Evolutionary conservation across 2,797 vertebrate species (phyloP), one percentile per base, ranked within the genome.

Genomic region (Pempheris klunzingeri): DNA sequence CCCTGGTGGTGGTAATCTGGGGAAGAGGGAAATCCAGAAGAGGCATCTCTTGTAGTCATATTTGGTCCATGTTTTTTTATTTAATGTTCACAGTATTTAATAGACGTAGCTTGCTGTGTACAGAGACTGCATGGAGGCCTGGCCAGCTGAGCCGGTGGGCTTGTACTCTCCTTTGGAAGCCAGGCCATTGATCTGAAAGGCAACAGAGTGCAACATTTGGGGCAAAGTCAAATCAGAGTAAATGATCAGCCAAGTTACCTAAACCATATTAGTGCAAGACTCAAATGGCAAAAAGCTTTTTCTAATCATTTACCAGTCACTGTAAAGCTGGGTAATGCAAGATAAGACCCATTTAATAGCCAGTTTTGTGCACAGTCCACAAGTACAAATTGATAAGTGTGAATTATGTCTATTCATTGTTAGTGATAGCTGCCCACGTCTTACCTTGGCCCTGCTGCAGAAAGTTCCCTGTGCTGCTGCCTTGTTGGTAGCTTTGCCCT

Each of bases 111-210:
- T 96, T 83, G 96, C 95, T 2, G 96, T 97, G 94, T 95, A 97
- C 72, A 99, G 97, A 0, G 98, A 99, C 90, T 97, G 92, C 10
- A 62, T 96, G 52, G 98, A 95, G 73, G 97, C 87, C 74, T 94
- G 20, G 10, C 95, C 93, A n/a, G 95, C 89, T 55, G 96, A 93
- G 63, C 96, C 96, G 0, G 91, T 85, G 66, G 95, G 90, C 14
- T 96, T 92, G 76, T 99, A 99, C 87, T 98, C 95, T 72, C 98
- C 98, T 90, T 95, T 96, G 88, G 97, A 95, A 66, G 98, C 97
- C 83, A 97, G 94, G 78, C 96, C 86, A 61, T 99, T 99, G 84
- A 95, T 98, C 98, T 99, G 88, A 72, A 4, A n/a, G 77, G 61
- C 38, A 85, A 61, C 28, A 17, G 55, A 67, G 7, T 24, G 12